These are phyloP conservation scores for Cylas formicarius DNA, from an alignment of 1,140 invertebrate species.

Conservation along the genomic window DNA sequence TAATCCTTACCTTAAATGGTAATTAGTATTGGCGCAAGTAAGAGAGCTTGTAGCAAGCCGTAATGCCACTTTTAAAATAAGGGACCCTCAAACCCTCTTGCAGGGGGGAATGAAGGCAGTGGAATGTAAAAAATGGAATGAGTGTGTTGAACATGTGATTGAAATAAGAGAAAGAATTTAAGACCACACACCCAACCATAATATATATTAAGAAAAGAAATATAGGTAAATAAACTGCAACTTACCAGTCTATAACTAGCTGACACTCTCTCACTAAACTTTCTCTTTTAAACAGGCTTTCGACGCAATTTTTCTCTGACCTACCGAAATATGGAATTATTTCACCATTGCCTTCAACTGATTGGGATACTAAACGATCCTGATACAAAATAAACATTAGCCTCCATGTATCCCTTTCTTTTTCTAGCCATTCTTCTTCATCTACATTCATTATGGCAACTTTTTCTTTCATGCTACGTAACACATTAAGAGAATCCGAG, in stretches of 20 bases:
- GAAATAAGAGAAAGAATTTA: no score
- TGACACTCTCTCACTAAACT: conserved; percentile 67
- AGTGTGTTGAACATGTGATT: no score
- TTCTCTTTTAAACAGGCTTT: conserved; percentile 57
- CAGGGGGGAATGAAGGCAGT: no score
- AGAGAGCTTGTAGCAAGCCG: no score
- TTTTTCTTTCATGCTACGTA: conserved; percentile 42
- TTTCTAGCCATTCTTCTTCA: conserved; percentile 56
- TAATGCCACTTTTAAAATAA: no score
- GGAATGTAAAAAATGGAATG: no score
- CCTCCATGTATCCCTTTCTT: conserved; percentile 83
- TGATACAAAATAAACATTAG: conserved; percentile 71
- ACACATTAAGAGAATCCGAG: conserved; percentile 46
- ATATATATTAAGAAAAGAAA: background rate
- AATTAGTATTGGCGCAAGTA: no score
- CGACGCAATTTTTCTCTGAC: conserved; percentile 58
- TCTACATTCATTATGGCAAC: conserved; percentile 42
- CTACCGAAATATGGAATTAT: conserved; percentile 30
- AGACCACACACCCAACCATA: no score
- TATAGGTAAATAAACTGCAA: background rate
- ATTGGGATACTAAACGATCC: conserved; percentile 48
- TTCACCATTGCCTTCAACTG: conserved; percentile 17
- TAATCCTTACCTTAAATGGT: no score
- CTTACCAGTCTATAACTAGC: conserved; percentile 79
- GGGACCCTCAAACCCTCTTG: no score